A percentile compares a stretch with the other conserved stretches of the same genome.
Evolutionary conservation across 2,888 invertebrate genomes (phyloP).

Genomic region (Rutpela maculata): DNA sequence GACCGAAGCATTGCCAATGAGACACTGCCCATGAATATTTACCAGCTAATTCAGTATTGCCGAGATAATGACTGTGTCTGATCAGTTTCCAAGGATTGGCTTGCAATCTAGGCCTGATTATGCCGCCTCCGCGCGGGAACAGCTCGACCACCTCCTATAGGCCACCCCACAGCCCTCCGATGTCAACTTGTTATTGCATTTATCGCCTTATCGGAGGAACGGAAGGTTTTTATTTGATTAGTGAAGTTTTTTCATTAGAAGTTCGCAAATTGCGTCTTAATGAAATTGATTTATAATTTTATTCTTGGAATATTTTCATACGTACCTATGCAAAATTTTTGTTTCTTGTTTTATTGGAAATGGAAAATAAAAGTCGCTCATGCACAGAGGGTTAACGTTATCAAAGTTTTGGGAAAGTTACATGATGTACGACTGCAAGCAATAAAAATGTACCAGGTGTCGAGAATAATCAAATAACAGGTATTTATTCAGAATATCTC

Average conservation of each 20-base stretch:
- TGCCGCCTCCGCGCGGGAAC: constrained; percentile 63
- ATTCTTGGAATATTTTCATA: background rate
- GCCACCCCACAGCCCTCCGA: constrained; percentile 48
- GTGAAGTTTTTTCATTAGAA: constrained; percentile 54
- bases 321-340: background rate
- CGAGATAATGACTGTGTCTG: constrained; percentile 70
- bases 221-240: constrained; percentile 51
- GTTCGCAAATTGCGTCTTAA: constrained; percentile 34
- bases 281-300: constrained; percentile 2
- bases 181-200: constrained; percentile 54
- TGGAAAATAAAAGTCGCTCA: too few relatives aligned
- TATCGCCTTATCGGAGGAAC: constrained; percentile 44
- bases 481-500: too few relatives aligned
- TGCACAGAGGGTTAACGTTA: too few relatives aligned
- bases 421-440: too few relatives aligned
- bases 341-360: too few relatives aligned
- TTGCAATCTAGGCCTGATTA: constrained; percentile 66
- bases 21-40: constrained; percentile 77
- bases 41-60: constrained; percentile 71
- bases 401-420: too few relatives aligned
- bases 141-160: constrained; percentile 35
- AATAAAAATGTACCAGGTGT: too few relatives aligned
- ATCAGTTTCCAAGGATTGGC: constrained; percentile 63
- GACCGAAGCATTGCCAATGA: constrained; percentile 64
- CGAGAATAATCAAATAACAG: too few relatives aligned